Conservation (phyloP, 2,888 invertebrate genomes). For the Idaea straminata region DNA sequence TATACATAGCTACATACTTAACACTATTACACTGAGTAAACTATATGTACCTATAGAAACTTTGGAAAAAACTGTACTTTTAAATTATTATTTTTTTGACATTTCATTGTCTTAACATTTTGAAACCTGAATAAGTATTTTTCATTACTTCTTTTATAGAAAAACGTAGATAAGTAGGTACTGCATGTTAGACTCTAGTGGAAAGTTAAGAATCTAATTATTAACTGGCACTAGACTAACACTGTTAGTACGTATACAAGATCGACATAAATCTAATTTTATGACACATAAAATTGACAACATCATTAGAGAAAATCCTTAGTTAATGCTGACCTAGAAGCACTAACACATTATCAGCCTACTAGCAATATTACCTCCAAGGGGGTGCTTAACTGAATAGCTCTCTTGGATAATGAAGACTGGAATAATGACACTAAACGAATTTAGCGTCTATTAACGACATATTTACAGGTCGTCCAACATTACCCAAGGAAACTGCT, state of each 20-base stretch:
- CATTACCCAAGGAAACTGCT: not conserved
- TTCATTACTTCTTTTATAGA: not conserved
- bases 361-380: not conserved
- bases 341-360: not conserved
- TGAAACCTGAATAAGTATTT: not conserved
- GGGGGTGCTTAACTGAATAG: not conserved
- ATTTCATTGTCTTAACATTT: not conserved
- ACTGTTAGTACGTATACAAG: not conserved
- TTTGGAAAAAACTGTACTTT: not conserved
- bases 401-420: not conserved
- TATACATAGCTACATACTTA: too few species aligned
- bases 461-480: not conserved
- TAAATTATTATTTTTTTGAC: not conserved
- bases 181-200: not conserved
- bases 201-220: not conserved
- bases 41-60: not conserved
- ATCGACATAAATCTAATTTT: slow-evolving; percentile 13
- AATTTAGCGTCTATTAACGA: not conserved
- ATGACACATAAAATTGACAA: slow-evolving; percentile 29
- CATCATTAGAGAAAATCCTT: not conserved
- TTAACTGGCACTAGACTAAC: slow-evolving; percentile 4
- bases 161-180: not conserved
- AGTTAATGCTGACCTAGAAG: not conserved
- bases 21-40: not conserved
- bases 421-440: not conserved